Evolutionary conservation across 92 coral and sea anemone species (phyloP).

Genomic region (Epizoanthus scotinus): DNA sequence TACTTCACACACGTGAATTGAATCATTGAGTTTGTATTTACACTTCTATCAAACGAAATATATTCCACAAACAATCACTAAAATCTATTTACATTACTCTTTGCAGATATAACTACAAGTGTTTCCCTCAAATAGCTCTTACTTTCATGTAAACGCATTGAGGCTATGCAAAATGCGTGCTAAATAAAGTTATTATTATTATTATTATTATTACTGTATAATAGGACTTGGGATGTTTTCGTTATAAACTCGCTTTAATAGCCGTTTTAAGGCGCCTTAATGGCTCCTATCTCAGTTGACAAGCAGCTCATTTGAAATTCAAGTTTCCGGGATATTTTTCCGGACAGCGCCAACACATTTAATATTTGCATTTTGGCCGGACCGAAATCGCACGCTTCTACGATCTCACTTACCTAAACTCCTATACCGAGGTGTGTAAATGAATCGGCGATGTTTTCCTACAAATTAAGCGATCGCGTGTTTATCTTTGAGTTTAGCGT

Average conservation of each 20-base stretch:
- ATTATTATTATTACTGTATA: too few relatives aligned
- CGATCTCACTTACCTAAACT: constrained; percentile 14
- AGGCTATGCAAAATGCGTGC: too few relatives aligned
- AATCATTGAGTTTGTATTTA: constrained; percentile 56
- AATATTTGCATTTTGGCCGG: constrained; percentile 48
- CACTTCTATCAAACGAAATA: constrained; percentile 70
- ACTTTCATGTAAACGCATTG: too few relatives aligned
- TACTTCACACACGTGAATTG: constrained; percentile 24
- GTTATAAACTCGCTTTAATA: constrained; percentile 85
- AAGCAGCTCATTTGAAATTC: constrained; percentile 64
- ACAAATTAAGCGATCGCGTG: constrained; percentile 31
- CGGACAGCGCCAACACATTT: constrained; percentile 56
- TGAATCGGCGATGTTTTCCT: constrained; percentile 17
- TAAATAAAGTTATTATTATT: too few relatives aligned
- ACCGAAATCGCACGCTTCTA: constrained; percentile 3
- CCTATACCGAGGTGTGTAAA: not conserved
- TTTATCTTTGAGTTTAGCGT: constrained; percentile 26
- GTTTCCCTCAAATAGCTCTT: constrained; percentile 57
- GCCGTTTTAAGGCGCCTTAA: constrained; percentile 79
- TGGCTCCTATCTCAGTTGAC: constrained; percentile 59
- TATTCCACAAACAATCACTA: constrained; percentile 70
- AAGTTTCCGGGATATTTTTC: constrained; percentile 67
- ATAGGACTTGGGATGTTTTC: constrained; percentile 85
- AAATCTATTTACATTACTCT: constrained; percentile 64
- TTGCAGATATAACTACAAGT: constrained; percentile 61